These are phyloP conservation scores for Chromoteleia sp. DNA, from an alignment of 2,888 invertebrate species.

Conservation along the genomic window DNA sequence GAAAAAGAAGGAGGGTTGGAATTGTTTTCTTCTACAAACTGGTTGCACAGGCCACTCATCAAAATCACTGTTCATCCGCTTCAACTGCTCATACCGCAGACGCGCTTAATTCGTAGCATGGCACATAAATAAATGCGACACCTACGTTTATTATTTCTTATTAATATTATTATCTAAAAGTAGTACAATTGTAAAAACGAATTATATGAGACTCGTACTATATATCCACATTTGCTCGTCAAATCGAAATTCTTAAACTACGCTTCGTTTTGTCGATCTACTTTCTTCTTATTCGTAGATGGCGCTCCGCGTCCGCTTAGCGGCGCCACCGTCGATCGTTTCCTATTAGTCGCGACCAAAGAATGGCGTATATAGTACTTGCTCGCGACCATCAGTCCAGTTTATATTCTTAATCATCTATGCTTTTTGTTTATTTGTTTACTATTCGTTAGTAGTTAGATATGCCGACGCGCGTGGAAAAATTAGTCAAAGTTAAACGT, in stretches of 20 bases:
- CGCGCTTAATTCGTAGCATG: slow-evolving; percentile 74
- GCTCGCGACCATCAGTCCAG: slow-evolving; percentile 82
- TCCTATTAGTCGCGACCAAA: slow-evolving; percentile 51
- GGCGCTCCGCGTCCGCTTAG: slow-evolving; percentile 21
- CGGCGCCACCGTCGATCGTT: slow-evolving; percentile 52
- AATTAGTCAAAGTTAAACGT: not conserved
- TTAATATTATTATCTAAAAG: slow-evolving; percentile 79
- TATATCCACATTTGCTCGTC: slow-evolving; percentile 67
- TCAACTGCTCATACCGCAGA: slow-evolving; percentile 63
- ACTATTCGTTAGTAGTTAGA: slow-evolving; percentile 72
- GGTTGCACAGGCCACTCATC: slow-evolving; percentile 54
- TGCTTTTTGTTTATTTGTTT: slow-evolving; percentile 62
- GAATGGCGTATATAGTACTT: slow-evolving; percentile 68
- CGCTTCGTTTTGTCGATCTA: slow-evolving; percentile 48
- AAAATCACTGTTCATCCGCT: slow-evolving; percentile 51
- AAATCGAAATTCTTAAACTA: slow-evolving; percentile 60
- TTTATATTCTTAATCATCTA: slow-evolving; percentile 78
- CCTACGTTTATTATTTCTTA: slow-evolving; percentile 76
- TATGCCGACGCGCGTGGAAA: slow-evolving; percentile 68
- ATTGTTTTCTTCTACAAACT: slow-evolving; percentile 21
- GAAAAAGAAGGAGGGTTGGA: too few relatives aligned
- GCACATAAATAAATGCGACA: slow-evolving; percentile 81
- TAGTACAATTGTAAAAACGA: slow-evolving; percentile 83
- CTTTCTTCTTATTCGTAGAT: slow-evolving; percentile 27
- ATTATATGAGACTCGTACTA: slow-evolving; percentile 78